A percentile compares a stretch with the other conserved stretches of the same genome.
These are phyloP conservation scores for Dryoscopus gambensis DNA, from an alignment of 2,113 vertebrate species.

Conservation along the genomic window DNA sequence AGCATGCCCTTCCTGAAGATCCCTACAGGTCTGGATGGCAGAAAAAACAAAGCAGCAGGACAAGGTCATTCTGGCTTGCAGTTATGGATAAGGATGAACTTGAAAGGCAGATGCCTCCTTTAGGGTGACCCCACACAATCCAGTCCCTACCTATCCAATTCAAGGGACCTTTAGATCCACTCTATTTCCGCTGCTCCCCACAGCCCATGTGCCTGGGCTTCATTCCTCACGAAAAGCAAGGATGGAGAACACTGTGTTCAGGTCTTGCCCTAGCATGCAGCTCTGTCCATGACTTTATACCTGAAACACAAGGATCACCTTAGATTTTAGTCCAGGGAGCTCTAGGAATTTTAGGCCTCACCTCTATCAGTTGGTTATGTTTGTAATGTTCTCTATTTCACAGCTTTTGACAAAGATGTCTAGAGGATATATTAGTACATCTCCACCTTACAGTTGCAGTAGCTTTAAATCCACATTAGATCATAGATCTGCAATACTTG, in stretches of 20 bases:
- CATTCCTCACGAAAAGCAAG: not conserved
- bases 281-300: not conserved
- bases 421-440: not conserved
- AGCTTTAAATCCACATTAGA: not conserved
- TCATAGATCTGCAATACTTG: not conserved
- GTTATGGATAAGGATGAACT: not conserved
- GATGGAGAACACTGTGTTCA: not conserved
- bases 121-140: not conserved
- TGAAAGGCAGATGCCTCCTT: not conserved
- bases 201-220: not conserved
- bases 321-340: not conserved
- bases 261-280: not conserved
- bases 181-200: not conserved
- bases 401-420: not conserved
- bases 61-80: not conserved
- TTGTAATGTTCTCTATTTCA: not conserved
- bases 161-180: not conserved
- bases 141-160: not conserved
- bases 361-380: not conserved
- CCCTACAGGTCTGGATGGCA: not conserved
- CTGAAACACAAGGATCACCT: not conserved
- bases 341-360: not conserved
- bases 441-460: not conserved
- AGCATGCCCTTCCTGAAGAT: not conserved
- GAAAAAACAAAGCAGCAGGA: not conserved